These are phyloP conservation scores for Xerus rutilus DNA, from an alignment of 2,797 vertebrate species.

Conservation along the genomic window DNA sequence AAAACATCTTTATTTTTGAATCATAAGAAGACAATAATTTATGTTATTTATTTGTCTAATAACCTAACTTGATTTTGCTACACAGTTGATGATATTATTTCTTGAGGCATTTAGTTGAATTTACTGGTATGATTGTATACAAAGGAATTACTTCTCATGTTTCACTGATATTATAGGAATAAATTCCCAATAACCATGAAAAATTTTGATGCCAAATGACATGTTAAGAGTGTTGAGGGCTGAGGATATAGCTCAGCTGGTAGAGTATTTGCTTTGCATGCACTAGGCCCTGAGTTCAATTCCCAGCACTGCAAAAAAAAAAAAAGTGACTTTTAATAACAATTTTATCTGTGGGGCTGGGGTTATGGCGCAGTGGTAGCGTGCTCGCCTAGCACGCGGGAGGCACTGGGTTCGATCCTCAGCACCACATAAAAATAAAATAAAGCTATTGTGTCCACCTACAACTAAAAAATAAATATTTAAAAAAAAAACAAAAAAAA, in stretches of 20 bases:
- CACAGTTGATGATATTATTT: background rate
- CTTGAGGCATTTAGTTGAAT: conserved; percentile 31
- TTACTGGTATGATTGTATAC: background rate
- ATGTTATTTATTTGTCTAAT: background rate
- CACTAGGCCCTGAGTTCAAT: too few species aligned
- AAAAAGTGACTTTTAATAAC: background rate
- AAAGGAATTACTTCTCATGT: background rate
- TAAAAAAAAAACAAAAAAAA: too few species aligned
- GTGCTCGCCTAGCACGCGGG: too few species aligned
- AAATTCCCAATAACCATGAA: background rate
- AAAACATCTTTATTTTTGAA: background rate
- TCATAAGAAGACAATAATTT: background rate
- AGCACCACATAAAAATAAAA: too few species aligned
- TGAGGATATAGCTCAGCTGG: too few species aligned
- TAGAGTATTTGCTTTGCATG: too few species aligned
- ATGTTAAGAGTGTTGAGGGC: background rate
- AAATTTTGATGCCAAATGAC: background rate
- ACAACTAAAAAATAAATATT: too few species aligned
- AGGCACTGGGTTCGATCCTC: too few species aligned
- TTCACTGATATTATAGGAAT: background rate
- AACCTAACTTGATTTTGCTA: background rate
- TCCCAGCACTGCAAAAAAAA: too few species aligned
- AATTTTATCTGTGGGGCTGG: background rate
- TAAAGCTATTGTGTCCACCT: too few species aligned
- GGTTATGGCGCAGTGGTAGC: too few species aligned